A percentile compares a stretch with the other conserved stretches of the same genome.
Evolutionary conservation across 2,113 vertebrate species (phyloP).

Genomic region (Egretta garzetta): DNA sequence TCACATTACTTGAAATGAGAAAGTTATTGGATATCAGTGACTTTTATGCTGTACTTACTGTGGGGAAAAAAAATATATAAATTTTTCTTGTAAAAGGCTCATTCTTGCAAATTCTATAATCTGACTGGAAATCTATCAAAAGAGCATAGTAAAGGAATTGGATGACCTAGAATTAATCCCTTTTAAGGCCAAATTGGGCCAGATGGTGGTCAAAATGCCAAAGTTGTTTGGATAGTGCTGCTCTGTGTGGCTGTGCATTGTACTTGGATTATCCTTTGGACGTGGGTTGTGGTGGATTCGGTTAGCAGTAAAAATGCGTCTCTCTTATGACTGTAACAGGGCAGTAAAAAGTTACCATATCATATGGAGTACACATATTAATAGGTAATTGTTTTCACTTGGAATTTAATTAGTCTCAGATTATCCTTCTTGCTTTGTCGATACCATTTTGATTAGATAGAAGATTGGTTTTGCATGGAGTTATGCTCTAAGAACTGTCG

Average conservation of each 20-base stretch:
- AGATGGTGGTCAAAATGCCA: slow-evolving; percentile 24
- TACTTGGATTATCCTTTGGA: not conserved
- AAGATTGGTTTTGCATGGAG: not conserved
- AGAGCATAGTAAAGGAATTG: not conserved
- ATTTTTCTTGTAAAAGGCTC: not conserved
- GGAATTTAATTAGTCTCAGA: not conserved
- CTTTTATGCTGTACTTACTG: not conserved
- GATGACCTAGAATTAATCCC: not conserved
- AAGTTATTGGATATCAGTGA: not conserved
- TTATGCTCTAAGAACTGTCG: not conserved
- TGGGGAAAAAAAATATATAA: not conserved
- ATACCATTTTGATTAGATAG: not conserved
- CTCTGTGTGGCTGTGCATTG: not conserved
- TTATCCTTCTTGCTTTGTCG: not conserved
- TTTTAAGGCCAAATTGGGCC: not conserved
- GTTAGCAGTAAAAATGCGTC: not conserved
- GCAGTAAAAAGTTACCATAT: not conserved
- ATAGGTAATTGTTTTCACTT: not conserved
- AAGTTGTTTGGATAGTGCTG: not conserved
- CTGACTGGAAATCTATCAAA: not conserved
- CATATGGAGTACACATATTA: not conserved
- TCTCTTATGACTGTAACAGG: not conserved
- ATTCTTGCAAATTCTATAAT: not conserved
- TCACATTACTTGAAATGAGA: not conserved
- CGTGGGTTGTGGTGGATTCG: not conserved